Percentiles rank a stretch among this genome's conserved stretches.
Conservation (phyloP, 2,113 vertebrate genomes). For the Turnix velox region DNA sequence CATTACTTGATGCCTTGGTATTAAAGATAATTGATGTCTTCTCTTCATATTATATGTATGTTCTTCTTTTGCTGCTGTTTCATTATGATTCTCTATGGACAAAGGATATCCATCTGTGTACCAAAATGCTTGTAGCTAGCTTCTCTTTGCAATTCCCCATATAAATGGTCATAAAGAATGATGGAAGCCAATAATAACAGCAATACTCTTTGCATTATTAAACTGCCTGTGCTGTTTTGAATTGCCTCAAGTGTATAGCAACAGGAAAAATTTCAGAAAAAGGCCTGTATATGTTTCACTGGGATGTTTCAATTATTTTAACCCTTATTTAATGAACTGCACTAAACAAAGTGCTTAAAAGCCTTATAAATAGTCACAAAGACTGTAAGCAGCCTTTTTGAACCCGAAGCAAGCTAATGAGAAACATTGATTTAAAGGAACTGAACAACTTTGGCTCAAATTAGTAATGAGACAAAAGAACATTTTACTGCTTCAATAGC, state of each 20-base stretch:
- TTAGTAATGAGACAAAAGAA: conserved; percentile 19
- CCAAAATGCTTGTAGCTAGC: not conserved
- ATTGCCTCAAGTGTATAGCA: not conserved
- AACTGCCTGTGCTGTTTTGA: not conserved
- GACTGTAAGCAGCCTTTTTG: not conserved
- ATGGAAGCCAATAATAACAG: not conserved
- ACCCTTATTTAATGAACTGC: conserved; percentile 10
- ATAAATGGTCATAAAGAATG: not conserved
- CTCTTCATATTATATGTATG: not conserved
- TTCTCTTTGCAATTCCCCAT: not conserved
- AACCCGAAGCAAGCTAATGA: conserved; percentile 1
- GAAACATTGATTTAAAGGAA: conserved; percentile 34
- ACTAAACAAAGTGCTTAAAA: conserved; percentile 23
- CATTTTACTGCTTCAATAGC: conserved; percentile 19
- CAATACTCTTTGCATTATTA: not conserved
- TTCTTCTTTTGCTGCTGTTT: not conserved
- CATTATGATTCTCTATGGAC: not conserved
- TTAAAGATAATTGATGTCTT: not conserved
- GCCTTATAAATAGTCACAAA: conserved; percentile 9
- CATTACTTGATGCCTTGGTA: not conserved
- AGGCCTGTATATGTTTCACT: not conserved
- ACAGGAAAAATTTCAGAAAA: not conserved
- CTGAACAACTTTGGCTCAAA: not conserved
- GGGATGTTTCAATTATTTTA: not conserved
- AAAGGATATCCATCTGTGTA: not conserved